A percentile compares a stretch with the other conserved stretches of the same genome.
Conservation (phyloP, 2,888 invertebrate species). For the Perithous albicinctus region DNA sequence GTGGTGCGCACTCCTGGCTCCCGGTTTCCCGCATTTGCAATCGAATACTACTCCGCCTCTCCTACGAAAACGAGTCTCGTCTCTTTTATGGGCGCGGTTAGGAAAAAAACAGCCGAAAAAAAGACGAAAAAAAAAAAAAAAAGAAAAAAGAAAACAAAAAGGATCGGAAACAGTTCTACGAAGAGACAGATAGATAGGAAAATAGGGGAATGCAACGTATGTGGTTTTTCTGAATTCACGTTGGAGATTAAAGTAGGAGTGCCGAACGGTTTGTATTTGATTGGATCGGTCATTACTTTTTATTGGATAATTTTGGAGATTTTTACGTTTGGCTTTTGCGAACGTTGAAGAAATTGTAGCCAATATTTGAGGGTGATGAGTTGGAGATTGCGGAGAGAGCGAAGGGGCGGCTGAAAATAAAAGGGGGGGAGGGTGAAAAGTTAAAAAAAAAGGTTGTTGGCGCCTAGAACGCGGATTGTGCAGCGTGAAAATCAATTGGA, state of each 20-base stretch:
- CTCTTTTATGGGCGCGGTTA: conserved; percentile 69
- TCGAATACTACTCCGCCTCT: conserved; percentile 70
- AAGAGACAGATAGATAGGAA: conserved; percentile 28
- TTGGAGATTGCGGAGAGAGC: neutral
- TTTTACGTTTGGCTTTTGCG: neutral
- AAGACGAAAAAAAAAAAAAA: conserved; percentile 36
- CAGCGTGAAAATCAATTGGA: conserved; percentile 76
- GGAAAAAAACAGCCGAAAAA: conserved; percentile 37
- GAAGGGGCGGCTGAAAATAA: too few relatives aligned
- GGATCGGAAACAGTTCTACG: conserved; percentile 30
- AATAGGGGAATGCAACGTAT: conserved; percentile 1
- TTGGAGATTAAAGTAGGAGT: conserved; percentile 12
- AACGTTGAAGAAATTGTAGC: conserved; percentile 45
- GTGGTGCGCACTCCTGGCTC: conserved; percentile 52
- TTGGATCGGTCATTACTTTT: conserved; percentile 22
- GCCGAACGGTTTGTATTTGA: conserved; percentile 2
- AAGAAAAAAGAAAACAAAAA: conserved; percentile 31
- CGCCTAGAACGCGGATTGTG: conserved; percentile 32
- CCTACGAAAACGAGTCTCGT: conserved; percentile 64
- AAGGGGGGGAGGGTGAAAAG: neutral
- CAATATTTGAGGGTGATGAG: conserved; percentile 46
- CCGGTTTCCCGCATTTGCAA: conserved; percentile 69
- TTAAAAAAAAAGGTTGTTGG: conserved; percentile 28
- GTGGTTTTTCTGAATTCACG: conserved; percentile 1
- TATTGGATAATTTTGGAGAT: neutral